A percentile compares a stretch with the other conserved stretches of the same genome.
Conservation (phyloP, 1,140 invertebrate species). For the Drosophila repletoides region DNA sequence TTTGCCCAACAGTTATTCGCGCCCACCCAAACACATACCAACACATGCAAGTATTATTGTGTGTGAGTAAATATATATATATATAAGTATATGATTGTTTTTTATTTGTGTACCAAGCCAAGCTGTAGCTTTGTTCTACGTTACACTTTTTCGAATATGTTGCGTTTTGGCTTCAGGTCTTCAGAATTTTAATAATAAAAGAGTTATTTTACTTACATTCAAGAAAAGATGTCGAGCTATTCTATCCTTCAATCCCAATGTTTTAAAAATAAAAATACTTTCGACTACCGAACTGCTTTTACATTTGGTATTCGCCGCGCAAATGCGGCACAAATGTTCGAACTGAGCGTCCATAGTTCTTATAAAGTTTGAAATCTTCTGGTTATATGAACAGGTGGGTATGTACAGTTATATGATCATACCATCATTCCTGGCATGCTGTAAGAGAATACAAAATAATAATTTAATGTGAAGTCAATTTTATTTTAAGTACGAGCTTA, state of each 20-base stretch:
- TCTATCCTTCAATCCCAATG: constrained; percentile 66
- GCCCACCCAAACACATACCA: constrained; percentile 14
- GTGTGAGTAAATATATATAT: background rate
- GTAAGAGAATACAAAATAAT: constrained; percentile 4
- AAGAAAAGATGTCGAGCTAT: constrained; percentile 68
- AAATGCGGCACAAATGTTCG: constrained; percentile 74
- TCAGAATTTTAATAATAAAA: background rate
- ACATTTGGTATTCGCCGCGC: constrained; percentile 74
- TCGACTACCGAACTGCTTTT: constrained; percentile 74
- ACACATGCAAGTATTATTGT: constrained; percentile 1
- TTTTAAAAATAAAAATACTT: constrained; percentile 78
- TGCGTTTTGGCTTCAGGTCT: no score
- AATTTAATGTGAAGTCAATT: background rate
- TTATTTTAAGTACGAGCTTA: background rate
- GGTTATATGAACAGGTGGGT: background rate
- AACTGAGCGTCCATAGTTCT: constrained; percentile 64
- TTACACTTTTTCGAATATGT: no score
- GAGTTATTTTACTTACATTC: constrained; percentile 56
- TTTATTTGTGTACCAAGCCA: no score
- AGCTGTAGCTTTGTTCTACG: background rate
- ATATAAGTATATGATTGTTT: background rate
- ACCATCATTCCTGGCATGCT: background rate
- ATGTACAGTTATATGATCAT: background rate
- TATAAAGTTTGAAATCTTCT: background rate
- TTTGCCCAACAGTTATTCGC: constrained; percentile 23